These are phyloP conservation scores for Rhynchopsitta pachyrhyncha DNA, from an alignment of 2,113 vertebrate species.

Conservation along the genomic window DNA sequence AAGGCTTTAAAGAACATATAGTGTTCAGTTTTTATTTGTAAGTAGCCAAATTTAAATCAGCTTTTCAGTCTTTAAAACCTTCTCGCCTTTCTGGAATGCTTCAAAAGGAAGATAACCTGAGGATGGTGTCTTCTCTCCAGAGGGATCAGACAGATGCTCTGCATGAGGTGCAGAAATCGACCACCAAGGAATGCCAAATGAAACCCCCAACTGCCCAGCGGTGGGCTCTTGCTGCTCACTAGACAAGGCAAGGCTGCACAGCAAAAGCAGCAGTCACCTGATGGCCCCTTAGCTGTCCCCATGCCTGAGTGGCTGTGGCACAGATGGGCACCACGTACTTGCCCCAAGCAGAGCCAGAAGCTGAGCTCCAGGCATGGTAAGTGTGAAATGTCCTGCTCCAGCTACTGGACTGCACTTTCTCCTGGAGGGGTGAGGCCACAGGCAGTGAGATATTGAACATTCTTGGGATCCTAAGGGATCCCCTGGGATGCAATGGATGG, in stretches of 20 bases:
- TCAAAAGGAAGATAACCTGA: conserved; percentile 48
- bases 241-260: not conserved
- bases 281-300: accelerated
- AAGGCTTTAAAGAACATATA: conserved; percentile 22
- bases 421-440: not conserved
- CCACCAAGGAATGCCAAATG: not conserved
- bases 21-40: conserved; percentile 4
- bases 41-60: conserved; percentile 1
- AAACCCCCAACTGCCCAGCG: not conserved
- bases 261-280: not conserved
- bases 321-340: not conserved
- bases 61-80: conserved; percentile 17
- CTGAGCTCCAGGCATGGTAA: not conserved
- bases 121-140: not conserved
- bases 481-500: not conserved
- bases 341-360: not conserved
- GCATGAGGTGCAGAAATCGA: not conserved
- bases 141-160: not conserved
- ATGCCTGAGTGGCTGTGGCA: not conserved
- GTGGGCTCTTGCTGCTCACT: not conserved
- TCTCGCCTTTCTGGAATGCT: conserved; percentile 16
- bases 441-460: not conserved
- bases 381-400: not conserved
- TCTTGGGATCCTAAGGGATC: not conserved
- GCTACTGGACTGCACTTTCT: not conserved